These are phyloP conservation scores for Astropecten irregularis DNA, from an alignment of 53 echinoderm and acorn worm genomes.

Conservation along the genomic window DNA sequence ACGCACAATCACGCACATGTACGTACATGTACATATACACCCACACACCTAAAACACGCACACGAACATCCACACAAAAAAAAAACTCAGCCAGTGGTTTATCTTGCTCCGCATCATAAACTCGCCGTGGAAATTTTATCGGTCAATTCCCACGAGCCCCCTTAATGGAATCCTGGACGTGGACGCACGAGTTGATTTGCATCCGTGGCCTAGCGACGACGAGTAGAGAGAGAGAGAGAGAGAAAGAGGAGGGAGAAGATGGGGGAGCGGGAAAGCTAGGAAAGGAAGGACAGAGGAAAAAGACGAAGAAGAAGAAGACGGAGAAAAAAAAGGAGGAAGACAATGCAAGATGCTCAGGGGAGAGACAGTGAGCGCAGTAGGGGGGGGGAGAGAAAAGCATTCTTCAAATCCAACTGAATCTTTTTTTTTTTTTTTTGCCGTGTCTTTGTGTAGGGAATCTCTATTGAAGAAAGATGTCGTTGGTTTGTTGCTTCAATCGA, in stretches of 20 bases:
- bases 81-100: background rate
- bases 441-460: constrained; percentile 6
- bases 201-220: background rate
- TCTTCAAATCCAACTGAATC: too few species aligned
- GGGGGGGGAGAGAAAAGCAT: too few species aligned
- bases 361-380: background rate
- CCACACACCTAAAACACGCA: too few species aligned
- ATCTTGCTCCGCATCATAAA: constrained; percentile 15
- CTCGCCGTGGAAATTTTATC: constrained; percentile 31
- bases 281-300: too few species aligned
- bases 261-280: background rate
- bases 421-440: too few species aligned
- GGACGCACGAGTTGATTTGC: constrained; percentile 31
- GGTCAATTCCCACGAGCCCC: constrained; percentile 28
- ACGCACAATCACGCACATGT: too few species aligned
- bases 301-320: background rate
- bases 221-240: background rate
- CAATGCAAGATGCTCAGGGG: background rate
- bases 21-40: too few species aligned
- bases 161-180: constrained; percentile 29
- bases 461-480: constrained; percentile 19
- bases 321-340: constrained; percentile 4
- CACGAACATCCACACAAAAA: too few species aligned
- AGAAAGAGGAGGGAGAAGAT: background rate
- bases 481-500: constrained; percentile 19